Evolutionary conservation across 2,797 vertebrate species (phyloP), one percentile per base, ranked within the genome.

Genomic region (Micropoecilia bifurca): DNA sequence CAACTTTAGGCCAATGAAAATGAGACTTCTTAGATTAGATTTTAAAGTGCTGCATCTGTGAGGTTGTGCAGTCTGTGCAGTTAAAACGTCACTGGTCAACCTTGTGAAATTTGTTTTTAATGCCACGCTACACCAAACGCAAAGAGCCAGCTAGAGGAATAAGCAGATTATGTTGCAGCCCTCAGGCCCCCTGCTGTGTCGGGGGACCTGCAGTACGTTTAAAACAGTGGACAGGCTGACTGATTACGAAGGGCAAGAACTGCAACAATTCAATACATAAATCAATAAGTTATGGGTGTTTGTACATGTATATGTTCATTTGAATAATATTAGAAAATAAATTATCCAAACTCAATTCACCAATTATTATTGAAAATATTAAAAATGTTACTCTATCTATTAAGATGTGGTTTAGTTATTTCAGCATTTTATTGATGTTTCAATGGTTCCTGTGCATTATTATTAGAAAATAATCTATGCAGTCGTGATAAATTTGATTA

Each of bases 1-100:
- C 53, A 71, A 74, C 8, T 77, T 45, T 82, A 80, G 28, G 73
- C 39, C 57, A 75, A n/a, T 61, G 36, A 69, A 48, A 79, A 46
- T 57, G 18, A 25, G 28, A 77, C 43, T 46, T 53, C 10, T n/a
- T 36, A 16, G 22, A 50, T 63, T 61, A 33, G 6, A 47, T 36
- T 63, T 73, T 63, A 41, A 73, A 72, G 20, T 72, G 53, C 28
- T 61, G 13, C 46, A 16, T 63, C 33, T 59, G 30, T 25, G 8
- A 41, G 28, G 43, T 22, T 53, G n/a, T 71, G 48, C 18, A 3
- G 68, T 78, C 71, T 74, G 5, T 77, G 45, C 43, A 45, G 39
- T 79, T 33, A 22, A 74, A 43, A n/a, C 63, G 25, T 53, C 16
- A 59, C n/a, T 63, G 25, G 45, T 18, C 13, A 33, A 47, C 12